Conservation (phyloP, 1,140 invertebrate species). For the Holotrichia oblita region DNA sequence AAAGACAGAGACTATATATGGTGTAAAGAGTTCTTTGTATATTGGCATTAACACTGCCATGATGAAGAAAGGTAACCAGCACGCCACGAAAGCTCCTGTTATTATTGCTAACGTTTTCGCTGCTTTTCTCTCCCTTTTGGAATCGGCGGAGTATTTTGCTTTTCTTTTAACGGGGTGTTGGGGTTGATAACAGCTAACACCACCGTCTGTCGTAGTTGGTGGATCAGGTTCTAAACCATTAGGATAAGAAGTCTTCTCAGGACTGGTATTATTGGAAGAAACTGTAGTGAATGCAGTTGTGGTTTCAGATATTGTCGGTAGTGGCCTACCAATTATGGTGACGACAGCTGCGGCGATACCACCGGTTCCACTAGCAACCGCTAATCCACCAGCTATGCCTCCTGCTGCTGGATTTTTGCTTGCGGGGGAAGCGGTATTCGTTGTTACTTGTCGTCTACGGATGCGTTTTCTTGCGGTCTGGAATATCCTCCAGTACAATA, state of each 20-base stretch:
- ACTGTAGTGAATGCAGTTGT: slow-evolving; percentile 73
- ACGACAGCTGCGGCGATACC: slow-evolving; percentile 78
- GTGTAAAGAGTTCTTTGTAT: slow-evolving; percentile 64
- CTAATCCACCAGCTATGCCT: slow-evolving; percentile 63
- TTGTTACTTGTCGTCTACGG: slow-evolving; percentile 67
- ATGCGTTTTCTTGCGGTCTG: slow-evolving; percentile 86
- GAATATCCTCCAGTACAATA: slow-evolving; percentile 93
- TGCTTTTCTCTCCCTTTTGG: slow-evolving; percentile 88
- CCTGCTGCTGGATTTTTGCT: slow-evolving; percentile 59
- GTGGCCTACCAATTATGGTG: slow-evolving; percentile 70
- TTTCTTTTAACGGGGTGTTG: slow-evolving; percentile 66
- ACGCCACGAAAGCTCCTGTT: slow-evolving; percentile 88
- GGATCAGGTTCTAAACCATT: slow-evolving; percentile 75
- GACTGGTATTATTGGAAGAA: slow-evolving; percentile 73
- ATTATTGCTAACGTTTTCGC: slow-evolving; percentile 92
- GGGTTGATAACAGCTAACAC: slow-evolving; percentile 53
- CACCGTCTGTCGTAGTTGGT: slow-evolving; percentile 66
- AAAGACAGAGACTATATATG: slow-evolving; percentile 74
- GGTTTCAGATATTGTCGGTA: slow-evolving; percentile 61
- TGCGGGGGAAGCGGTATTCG: slow-evolving; percentile 56
- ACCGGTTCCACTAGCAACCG: slow-evolving; percentile 69
- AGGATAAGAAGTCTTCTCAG: slow-evolving; percentile 73
- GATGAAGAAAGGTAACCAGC: slow-evolving; percentile 92
- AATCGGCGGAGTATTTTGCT: slow-evolving; percentile 74
- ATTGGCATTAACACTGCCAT: slow-evolving; percentile 84